Conservation (phyloP, 2,113 vertebrate genomes). For the Phodopus roborovskii region DNA sequence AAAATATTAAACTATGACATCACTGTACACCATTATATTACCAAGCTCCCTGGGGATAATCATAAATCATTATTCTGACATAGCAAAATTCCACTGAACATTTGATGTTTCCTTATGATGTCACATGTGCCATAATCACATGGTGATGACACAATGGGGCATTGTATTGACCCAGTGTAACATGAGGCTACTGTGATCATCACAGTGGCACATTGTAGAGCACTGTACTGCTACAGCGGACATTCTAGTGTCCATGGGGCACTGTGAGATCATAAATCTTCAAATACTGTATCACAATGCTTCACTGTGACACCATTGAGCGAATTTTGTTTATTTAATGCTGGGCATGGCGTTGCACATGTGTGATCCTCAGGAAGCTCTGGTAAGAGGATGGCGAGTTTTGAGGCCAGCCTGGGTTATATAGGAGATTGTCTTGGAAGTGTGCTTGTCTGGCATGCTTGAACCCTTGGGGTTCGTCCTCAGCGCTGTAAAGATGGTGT, state of each 20-base stretch:
- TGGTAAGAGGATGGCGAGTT: background rate
- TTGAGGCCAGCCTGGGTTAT: background rate
- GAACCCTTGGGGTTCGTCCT: background rate
- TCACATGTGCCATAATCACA: background rate
- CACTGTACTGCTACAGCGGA: background rate
- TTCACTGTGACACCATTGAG: background rate
- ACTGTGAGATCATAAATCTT: too few relatives aligned
- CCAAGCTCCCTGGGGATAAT: background rate
- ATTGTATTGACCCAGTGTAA: background rate
- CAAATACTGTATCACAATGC: background rate
- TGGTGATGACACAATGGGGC: background rate
- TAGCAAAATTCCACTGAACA: background rate
- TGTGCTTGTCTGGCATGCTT: background rate
- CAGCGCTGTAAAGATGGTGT: background rate
- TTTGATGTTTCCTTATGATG: background rate
- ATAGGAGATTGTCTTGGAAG: background rate
- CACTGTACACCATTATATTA: background rate
- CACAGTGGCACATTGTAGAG: too few relatives aligned
- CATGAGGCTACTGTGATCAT: background rate
- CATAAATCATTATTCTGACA: background rate
- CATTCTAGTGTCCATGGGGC: background rate
- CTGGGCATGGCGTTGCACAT: background rate
- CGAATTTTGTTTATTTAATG: background rate
- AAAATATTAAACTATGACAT: background rate
- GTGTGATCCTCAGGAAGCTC: background rate